Percentiles rank a stretch among this genome's conserved stretches.
Conservation (phyloP, 1,140 invertebrate species). For the Chironomus tepperi region DNA sequence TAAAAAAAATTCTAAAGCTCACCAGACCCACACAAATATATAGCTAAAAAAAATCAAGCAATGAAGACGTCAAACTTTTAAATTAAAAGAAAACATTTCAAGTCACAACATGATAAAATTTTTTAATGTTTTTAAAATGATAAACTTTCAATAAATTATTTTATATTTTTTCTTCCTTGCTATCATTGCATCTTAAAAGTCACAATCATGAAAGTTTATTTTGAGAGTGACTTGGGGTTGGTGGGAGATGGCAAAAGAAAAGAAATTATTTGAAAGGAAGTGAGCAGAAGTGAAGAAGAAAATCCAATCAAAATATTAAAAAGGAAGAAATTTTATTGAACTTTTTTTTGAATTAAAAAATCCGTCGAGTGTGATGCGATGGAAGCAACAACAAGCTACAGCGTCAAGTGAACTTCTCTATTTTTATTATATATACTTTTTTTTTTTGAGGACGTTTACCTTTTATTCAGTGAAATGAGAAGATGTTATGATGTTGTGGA, state of each 20-base stretch:
- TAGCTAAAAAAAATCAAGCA: too few species aligned
- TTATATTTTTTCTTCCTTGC: background rate
- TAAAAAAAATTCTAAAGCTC: too few species aligned
- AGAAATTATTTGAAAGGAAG: background rate
- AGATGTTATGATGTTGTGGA: background rate
- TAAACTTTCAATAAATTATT: background rate
- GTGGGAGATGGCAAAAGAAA: background rate
- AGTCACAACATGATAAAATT: background rate
- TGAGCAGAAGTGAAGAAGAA: background rate
- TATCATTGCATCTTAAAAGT: background rate
- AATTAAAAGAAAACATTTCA: slow-evolving; percentile 5
- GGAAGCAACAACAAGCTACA: too few species aligned
- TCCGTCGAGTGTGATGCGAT: background rate
- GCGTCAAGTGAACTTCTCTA: background rate
- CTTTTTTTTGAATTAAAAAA: slow-evolving; percentile 1
- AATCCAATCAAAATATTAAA: slow-evolving; percentile 24
- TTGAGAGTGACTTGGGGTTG: too few species aligned
- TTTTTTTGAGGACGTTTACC: background rate
- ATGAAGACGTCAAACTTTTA: background rate
- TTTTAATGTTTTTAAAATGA: slow-evolving; percentile 15
- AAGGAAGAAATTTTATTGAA: background rate
- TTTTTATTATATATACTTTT: background rate
- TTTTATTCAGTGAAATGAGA: background rate
- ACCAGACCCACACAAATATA: too few species aligned
- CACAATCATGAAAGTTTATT: too few species aligned